Evolutionary conservation across 2,797 vertebrate genomes (phyloP).

Genomic region (Lepilemur ruficaudatus): DNA sequence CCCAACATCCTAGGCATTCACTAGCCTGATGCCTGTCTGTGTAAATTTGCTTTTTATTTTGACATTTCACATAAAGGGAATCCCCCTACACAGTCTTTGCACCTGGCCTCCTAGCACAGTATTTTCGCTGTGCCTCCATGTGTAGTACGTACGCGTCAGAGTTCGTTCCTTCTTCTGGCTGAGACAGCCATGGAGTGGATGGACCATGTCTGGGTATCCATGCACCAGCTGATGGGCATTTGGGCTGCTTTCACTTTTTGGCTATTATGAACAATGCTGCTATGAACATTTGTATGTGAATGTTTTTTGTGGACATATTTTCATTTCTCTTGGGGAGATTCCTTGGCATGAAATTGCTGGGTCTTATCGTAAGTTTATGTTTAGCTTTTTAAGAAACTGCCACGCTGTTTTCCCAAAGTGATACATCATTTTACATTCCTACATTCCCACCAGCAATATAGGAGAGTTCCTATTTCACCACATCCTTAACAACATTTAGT

Average conservation of each 20-base stretch:
- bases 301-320: not conserved
- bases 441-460: not conserved
- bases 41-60: not conserved
- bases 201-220: too few species aligned
- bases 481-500: not conserved
- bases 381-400: not conserved
- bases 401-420: not conserved
- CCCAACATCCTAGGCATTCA: not conserved
- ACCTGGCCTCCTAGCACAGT: not conserved
- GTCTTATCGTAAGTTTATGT: not conserved
- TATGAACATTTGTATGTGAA: not conserved
- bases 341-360: not conserved
- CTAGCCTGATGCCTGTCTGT: not conserved
- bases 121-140: not conserved
- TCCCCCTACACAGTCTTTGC: not conserved
- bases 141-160: not conserved
- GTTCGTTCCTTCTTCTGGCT: not conserved
- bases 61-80: not conserved
- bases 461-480: not conserved
- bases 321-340: not conserved
- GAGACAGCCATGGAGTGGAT: not conserved
- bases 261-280: not conserved
- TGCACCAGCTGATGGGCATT: too few species aligned
- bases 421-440: not conserved
- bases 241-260: not conserved